Conservation (phyloP, 2,888 invertebrate genomes). For the Fragum sueziense region DNA sequence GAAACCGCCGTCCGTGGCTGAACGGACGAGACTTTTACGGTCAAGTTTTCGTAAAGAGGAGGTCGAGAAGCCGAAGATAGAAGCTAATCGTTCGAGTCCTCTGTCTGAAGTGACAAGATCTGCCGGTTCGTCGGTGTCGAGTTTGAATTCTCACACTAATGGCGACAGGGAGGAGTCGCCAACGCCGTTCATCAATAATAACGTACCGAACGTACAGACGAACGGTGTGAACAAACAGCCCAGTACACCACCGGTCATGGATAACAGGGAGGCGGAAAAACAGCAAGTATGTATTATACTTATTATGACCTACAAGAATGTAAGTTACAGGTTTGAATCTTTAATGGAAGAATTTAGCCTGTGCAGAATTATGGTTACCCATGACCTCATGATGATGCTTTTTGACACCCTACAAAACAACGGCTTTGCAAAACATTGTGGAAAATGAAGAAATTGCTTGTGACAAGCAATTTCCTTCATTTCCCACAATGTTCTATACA, state of each 20-base stretch:
- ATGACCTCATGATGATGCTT: too few relatives aligned
- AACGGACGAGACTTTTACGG: slow-evolving; percentile 71
- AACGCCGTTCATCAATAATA: slow-evolving; percentile 36
- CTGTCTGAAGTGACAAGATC: slow-evolving; percentile 62
- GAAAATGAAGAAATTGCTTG: too few relatives aligned
- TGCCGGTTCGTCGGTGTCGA: slow-evolving; percentile 57
- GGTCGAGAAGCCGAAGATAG: slow-evolving; percentile 65
- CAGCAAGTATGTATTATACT: slow-evolving; percentile 7
- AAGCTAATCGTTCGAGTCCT: slow-evolving; percentile 59
- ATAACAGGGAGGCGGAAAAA: slow-evolving; percentile 51
- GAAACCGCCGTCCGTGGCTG: slow-evolving; percentile 77
- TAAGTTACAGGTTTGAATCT: too few relatives aligned
- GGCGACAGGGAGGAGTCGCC: slow-evolving; percentile 67
- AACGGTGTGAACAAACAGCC: slow-evolving; percentile 23
- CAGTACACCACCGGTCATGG: slow-evolving; percentile 32
- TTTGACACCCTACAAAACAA: too few relatives aligned
- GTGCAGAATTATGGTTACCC: too few relatives aligned
- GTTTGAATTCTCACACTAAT: slow-evolving; percentile 60
- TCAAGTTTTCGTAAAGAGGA: slow-evolving; percentile 77
- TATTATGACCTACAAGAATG: too few relatives aligned
- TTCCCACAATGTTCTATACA: too few relatives aligned
- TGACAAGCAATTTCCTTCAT: too few relatives aligned
- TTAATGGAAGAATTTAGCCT: too few relatives aligned
- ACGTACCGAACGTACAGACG: slow-evolving; percentile 16
- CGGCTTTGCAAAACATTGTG: too few relatives aligned